Percentiles rank a stretch among this genome's conserved stretches.
These are phyloP conservation scores for Neoitamus cyanurus DNA, from an alignment of 2,888 invertebrate genomes.

Conservation along the genomic window DNA sequence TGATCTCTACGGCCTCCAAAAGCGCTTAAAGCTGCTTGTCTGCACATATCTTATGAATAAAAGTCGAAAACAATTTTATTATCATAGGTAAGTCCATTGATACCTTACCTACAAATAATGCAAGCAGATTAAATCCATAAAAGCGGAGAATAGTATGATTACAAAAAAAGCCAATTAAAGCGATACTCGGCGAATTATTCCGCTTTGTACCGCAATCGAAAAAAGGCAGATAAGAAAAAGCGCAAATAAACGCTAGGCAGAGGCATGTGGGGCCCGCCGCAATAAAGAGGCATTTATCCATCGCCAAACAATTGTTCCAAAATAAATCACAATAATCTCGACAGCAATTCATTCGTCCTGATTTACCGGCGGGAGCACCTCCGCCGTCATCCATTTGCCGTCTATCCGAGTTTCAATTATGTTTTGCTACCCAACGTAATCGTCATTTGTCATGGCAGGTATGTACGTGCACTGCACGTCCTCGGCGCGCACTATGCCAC, in stretches of 20 bases:
- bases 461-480: background rate
- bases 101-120: background rate
- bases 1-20: too few relatives aligned
- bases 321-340: constrained; percentile 5
- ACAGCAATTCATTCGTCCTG: background rate
- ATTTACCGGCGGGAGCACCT: background rate
- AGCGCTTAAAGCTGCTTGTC: background rate
- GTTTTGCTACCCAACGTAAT: background rate
- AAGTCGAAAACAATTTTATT: background rate
- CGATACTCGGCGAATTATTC: background rate
- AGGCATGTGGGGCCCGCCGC: background rate
- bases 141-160: background rate
- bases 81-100: background rate
- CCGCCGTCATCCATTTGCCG: background rate
- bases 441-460: constrained; percentile 40
- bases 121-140: background rate
- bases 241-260: background rate
- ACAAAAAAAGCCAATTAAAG: background rate
- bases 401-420: constrained; percentile 28
- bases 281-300: background rate
- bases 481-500: background rate
- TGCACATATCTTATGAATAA: background rate
- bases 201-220: background rate
- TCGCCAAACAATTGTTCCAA: background rate
- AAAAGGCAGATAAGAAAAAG: background rate